These are phyloP conservation scores for Drosophila testacea DNA, from an alignment of 2,888 invertebrate species.

Conservation along the genomic window DNA sequence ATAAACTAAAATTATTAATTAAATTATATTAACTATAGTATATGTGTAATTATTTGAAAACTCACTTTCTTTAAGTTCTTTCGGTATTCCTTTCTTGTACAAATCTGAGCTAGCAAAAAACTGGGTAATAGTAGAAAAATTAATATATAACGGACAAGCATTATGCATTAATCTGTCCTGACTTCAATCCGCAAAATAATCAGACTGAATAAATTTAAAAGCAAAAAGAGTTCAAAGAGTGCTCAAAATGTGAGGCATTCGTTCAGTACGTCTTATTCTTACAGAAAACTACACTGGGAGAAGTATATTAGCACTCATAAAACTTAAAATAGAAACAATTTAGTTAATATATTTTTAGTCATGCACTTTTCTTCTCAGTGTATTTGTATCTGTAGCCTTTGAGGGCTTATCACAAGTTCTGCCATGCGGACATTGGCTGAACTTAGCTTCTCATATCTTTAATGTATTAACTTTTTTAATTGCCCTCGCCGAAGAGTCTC, in stretches of 20 bases:
- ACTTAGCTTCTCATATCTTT: constrained; percentile 32
- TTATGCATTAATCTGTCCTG: constrained; percentile 21
- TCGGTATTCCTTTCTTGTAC: neutral
- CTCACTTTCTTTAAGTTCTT: constrained; percentile 1
- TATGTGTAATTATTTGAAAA: neutral
- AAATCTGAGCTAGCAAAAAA: constrained; percentile 20
- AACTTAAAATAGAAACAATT: neutral
- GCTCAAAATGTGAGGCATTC: constrained; percentile 1
- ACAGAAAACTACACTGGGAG: constrained; percentile 19
- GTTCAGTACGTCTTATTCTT: neutral
- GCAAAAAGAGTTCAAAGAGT: constrained; percentile 1
- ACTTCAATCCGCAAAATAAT: constrained; percentile 17
- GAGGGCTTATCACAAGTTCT: constrained; percentile 34
- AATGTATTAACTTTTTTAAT: neutral
- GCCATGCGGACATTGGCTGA: constrained; percentile 32
- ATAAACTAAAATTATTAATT: neutral
- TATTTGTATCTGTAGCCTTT: constrained; percentile 2
- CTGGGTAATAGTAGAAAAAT: constrained; percentile 41
- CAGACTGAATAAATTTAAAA: constrained; percentile 35
- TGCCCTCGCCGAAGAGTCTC: neutral
- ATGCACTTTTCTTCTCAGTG: constrained; percentile 3
- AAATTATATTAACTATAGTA: neutral
- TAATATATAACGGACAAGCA: constrained; percentile 37
- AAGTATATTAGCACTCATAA: neutral
- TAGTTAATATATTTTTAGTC: neutral